These are phyloP conservation scores for Semnopithecus entellus DNA, from an alignment of 2,113 vertebrate genomes.

Conservation along the genomic window DNA sequence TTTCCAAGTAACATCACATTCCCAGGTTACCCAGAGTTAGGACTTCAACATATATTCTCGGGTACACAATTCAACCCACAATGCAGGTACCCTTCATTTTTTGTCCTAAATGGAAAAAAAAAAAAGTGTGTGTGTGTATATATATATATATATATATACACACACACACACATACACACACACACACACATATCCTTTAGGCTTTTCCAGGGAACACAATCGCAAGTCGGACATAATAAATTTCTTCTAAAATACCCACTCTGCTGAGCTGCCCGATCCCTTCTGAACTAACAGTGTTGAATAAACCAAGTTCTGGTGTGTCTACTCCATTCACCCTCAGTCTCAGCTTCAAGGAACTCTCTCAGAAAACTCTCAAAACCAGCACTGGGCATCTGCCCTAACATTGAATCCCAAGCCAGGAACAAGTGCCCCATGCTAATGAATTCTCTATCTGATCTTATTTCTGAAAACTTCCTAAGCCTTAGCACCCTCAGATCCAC, in stretches of 20 bases:
- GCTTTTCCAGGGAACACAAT: background rate
- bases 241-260: background rate
- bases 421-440: background rate
- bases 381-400: background rate
- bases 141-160: too few species aligned
- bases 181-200: background rate
- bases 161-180: too few species aligned
- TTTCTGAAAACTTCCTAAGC: background rate
- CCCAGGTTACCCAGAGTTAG: background rate
- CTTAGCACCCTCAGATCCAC: background rate
- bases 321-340: background rate
- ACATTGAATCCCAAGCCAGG: background rate
- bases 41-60: background rate
- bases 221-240: background rate
- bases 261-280: background rate
- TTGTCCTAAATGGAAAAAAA: background rate
- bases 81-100: too few species aligned
- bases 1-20: background rate
- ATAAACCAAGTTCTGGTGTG: background rate
- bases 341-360: background rate
- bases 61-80: background rate
- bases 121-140: too few species aligned
- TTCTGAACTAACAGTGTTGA: background rate
- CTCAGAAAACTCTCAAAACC: background rate
- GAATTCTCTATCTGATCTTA: background rate